Evolutionary conservation across 2,113 vertebrate species (phyloP).

Genomic region (Geococcyx californianus): DNA sequence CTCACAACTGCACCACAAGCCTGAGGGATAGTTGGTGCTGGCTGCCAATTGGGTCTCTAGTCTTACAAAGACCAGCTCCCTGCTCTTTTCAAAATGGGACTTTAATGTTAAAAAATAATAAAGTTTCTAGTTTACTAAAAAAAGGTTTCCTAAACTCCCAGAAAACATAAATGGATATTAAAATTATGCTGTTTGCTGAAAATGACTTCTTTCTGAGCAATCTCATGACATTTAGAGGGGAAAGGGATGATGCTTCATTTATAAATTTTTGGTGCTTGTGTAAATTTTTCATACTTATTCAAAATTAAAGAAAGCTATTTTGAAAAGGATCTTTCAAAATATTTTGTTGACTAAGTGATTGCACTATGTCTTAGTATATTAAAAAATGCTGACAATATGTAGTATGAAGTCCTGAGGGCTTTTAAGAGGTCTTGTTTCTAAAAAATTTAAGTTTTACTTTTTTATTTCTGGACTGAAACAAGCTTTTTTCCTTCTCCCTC

Average conservation of each 20-base stretch:
- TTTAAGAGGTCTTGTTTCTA: background rate
- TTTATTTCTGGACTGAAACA: background rate
- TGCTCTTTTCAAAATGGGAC: background rate
- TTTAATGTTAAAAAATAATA: background rate
- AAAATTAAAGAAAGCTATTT: background rate
- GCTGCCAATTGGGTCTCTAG: background rate
- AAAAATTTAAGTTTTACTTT: background rate
- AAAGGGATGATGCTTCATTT: background rate
- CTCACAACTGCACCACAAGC: background rate
- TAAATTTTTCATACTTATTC: background rate
- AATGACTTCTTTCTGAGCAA: background rate
- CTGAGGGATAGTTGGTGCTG: background rate
- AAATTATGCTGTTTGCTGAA: background rate
- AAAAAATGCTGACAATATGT: background rate
- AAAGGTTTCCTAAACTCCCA: background rate
- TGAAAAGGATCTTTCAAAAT: background rate
- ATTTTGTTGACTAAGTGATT: background rate
- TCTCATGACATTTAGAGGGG: background rate
- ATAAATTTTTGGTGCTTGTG: background rate
- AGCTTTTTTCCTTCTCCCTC: background rate
- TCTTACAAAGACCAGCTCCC: background rate
- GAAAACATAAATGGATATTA: background rate
- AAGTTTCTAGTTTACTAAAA: background rate
- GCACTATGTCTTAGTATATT: background rate
- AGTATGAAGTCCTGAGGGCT: background rate